Evolutionary conservation across 2,797 vertebrate genomes (phyloP).

Genomic region (Emys orbicularis): DNA sequence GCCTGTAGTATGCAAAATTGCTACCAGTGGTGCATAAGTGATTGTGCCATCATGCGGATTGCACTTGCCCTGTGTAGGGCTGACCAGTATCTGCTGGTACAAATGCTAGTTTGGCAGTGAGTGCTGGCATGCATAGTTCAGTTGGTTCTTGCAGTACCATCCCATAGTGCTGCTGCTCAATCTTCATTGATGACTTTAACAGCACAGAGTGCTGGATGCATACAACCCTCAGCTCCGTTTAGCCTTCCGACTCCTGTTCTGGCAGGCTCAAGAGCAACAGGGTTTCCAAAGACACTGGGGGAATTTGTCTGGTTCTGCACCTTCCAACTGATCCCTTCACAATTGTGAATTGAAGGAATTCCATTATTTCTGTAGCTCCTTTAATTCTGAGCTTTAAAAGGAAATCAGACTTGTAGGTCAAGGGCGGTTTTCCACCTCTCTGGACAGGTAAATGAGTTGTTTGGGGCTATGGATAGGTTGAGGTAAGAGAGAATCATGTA

Average conservation of each 20-base stretch:
- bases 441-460: not conserved
- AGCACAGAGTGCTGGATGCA: not conserved
- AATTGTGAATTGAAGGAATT: not conserved
- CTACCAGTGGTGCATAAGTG: accelerated
- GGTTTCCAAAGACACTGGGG: not conserved
- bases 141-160: not conserved
- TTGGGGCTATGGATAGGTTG: not conserved
- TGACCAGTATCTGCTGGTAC: slow-evolving; percentile 49
- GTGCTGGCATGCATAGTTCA: not conserved
- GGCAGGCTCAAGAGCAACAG: not conserved
- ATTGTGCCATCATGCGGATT: not conserved
- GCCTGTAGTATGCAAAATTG: not conserved
- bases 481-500: not conserved
- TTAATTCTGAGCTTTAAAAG: not conserved
- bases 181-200: accelerated
- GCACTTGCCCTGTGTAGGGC: not conserved
- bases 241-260: accelerated
- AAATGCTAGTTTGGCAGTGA: not conserved
- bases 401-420: not conserved
- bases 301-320: accelerated
- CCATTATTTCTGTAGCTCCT: accelerated
- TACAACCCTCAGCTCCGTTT: accelerated
- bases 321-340: accelerated
- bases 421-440: accelerated
- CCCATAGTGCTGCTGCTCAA: accelerated